A percentile compares a stretch with the other conserved stretches of the same genome.
These are phyloP conservation scores for Chaetodon trifascialis DNA, from an alignment of 2,113 vertebrate genomes.

Conservation along the genomic window DNA sequence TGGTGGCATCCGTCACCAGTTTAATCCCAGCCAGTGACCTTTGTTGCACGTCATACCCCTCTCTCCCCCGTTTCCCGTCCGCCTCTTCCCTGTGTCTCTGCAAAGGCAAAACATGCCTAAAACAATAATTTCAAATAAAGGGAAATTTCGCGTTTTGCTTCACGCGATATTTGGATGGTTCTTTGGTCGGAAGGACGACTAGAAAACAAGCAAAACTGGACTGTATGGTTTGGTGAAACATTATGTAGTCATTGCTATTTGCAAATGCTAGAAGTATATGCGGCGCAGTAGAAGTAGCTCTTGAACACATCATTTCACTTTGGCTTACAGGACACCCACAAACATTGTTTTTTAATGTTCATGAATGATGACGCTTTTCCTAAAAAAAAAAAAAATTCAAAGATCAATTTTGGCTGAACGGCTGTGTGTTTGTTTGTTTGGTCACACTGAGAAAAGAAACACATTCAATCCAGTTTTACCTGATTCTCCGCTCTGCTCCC, in stretches of 20 bases:
- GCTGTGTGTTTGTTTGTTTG: background rate
- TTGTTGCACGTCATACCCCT: no score
- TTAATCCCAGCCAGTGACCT: no score
- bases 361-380: background rate
- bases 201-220: constrained; percentile 56
- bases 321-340: background rate
- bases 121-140: no score
- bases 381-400: background rate
- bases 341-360: background rate
- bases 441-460: constrained; percentile 4
- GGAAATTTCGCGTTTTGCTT: constrained; percentile 17
- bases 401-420: background rate
- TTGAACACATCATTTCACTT: constrained; percentile 5
- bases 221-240: background rate
- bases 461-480: constrained; percentile 41
- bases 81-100: no score
- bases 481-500: constrained; percentile 33
- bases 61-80: no score
- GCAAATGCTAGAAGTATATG: background rate
- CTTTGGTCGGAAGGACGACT: constrained; percentile 41
- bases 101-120: no score
- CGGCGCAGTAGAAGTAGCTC: background rate
- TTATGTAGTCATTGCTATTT: constrained; percentile 7
- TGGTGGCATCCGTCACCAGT: no score
- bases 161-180: constrained; percentile 32